Percentiles rank a stretch among this genome's conserved stretches.
These are phyloP conservation scores for Craterocephalus amniculus DNA, from an alignment of 2,797 vertebrate species.

Conservation along the genomic window DNA sequence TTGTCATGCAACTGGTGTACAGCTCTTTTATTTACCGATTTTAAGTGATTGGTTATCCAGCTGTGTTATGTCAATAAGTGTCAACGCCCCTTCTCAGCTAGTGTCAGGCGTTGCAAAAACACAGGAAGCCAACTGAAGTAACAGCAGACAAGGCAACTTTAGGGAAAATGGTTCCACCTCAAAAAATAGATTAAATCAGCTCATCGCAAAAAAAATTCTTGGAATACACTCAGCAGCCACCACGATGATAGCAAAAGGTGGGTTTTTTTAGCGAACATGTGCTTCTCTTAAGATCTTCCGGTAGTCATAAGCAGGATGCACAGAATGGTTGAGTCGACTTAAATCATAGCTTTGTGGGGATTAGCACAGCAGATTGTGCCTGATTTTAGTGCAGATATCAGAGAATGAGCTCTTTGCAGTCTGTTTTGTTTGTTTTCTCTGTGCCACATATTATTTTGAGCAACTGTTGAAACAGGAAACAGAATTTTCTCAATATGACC, in stretches of 20 bases:
- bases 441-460: slow-evolving; percentile 74
- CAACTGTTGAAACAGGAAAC: slow-evolving; percentile 88
- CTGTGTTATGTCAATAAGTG: slow-evolving; percentile 23
- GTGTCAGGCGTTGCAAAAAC: slow-evolving; percentile 39
- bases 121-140: slow-evolving; percentile 56
- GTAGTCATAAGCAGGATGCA: neutral
- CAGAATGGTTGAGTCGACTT: neutral
- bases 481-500: slow-evolving; percentile 77
- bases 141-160: slow-evolving; percentile 22
- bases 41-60: slow-evolving; percentile 23
- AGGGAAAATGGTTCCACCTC: slow-evolving; percentile 18
- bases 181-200: slow-evolving; percentile 17
- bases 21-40: slow-evolving; percentile 2
- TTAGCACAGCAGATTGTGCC: slow-evolving; percentile 29
- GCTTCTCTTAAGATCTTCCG: neutral
- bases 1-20: neutral
- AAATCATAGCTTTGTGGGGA: slow-evolving; percentile 21
- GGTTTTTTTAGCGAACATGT: slow-evolving; percentile 43
- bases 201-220: slow-evolving; percentile 21
- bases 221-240: slow-evolving; percentile 37
- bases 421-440: slow-evolving; percentile 49
- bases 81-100: slow-evolving; percentile 46
- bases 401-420: slow-evolving; percentile 27
- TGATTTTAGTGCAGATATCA: slow-evolving; percentile 19
- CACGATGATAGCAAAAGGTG: slow-evolving; percentile 61